Conservation (phyloP, 2,888 invertebrate species). For the Eretmocerus hayati region DNA sequence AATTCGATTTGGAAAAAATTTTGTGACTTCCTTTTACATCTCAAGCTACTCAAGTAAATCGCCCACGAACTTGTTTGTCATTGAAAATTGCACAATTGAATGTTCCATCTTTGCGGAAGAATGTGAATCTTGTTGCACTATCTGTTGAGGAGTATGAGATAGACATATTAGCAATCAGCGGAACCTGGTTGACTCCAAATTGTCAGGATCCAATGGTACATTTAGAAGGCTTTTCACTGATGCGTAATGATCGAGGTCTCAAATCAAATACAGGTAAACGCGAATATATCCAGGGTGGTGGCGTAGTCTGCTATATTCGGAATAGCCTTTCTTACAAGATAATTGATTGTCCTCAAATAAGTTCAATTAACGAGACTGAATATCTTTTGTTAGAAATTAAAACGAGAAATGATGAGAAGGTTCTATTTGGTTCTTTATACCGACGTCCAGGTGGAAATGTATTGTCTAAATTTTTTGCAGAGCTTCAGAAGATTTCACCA, state of each 20-base stretch:
- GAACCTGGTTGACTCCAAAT: neutral
- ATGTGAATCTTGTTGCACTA: neutral
- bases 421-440: neutral
- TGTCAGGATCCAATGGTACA: neutral
- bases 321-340: neutral
- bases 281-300: neutral
- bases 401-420: neutral
- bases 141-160: neutral
- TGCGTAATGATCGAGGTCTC: neutral
- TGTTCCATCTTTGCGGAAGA: too few species aligned
- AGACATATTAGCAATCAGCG: neutral
- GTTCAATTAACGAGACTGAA: neutral
- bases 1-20: neutral
- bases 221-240: neutral
- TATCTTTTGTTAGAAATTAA: neutral
- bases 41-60: neutral
- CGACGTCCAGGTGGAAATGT: neutral
- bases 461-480: neutral
- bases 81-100: neutral
- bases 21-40: too few species aligned
- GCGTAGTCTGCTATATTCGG: neutral
- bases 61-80: neutral
- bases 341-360: neutral
- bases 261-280: neutral
- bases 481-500: neutral